phyloP scores from a whole-genome alignment of 2,113 vertebrate genomes.

The Pseudolaguvia tuberculata region DNA sequence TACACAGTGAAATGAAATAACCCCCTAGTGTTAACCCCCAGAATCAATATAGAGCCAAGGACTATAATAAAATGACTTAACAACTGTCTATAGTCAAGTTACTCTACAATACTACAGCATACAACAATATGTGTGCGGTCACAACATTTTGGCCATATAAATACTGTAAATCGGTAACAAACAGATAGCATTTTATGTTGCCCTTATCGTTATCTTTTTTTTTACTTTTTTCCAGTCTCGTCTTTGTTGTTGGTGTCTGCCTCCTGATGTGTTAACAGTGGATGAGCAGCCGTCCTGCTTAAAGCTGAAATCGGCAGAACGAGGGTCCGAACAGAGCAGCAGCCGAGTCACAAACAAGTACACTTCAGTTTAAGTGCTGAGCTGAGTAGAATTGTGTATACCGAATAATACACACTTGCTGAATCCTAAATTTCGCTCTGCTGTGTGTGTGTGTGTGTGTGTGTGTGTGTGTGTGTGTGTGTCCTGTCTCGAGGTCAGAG shows the following conservation, averaged over 20 bases:
- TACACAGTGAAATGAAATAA: too few species aligned
- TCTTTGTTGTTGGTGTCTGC: slow-evolving; percentile 90
- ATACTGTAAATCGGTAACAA: too few species aligned
- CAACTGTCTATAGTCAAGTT: too few species aligned
- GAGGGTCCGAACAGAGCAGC: slow-evolving; percentile 83
- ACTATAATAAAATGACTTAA: too few species aligned
- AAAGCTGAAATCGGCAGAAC: slow-evolving; percentile 88
- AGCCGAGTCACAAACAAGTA: slow-evolving; percentile 89
- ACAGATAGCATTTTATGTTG: neutral
- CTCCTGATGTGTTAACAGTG: slow-evolving; percentile 81
- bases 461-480: too few species aligned
- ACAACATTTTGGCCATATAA: too few species aligned
- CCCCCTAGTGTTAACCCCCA: too few species aligned
- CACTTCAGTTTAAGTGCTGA: slow-evolving; percentile 72
- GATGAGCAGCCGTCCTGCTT: slow-evolving; percentile 91
- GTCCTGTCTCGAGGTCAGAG: neutral
- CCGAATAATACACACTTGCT: neutral
- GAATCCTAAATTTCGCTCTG: neutral
- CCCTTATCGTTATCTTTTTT: neutral
- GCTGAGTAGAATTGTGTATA: neutral
- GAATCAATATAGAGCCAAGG: too few species aligned
- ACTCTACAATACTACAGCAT: too few species aligned
- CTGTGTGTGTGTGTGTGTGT: neutral
- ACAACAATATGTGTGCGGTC: too few species aligned
- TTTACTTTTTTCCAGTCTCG: slow-evolving; percentile 74